Percentiles rank a stretch among this genome's conserved stretches.
Conservation (phyloP, 2,113 vertebrate genomes). For the Camelus bactrianus region DNA sequence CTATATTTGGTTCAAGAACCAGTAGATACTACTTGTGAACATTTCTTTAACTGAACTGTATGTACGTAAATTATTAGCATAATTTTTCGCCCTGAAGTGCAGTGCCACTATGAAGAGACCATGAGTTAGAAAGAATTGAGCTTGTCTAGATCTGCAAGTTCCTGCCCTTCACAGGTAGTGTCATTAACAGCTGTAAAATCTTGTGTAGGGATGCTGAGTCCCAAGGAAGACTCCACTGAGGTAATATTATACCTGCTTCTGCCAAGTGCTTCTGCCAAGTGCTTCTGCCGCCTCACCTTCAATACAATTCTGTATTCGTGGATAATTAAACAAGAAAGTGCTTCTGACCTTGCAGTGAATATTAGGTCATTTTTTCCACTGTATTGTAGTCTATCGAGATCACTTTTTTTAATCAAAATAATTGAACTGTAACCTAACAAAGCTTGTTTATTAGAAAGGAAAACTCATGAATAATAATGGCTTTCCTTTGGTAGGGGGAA, state of each 20-base stretch:
- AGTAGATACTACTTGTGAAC: not conserved
- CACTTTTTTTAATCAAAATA: slow-evolving; percentile 30
- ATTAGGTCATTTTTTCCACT: not conserved
- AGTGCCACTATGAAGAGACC: not conserved
- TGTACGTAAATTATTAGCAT: not conserved
- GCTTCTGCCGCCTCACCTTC: not conserved
- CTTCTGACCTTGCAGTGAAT: not conserved
- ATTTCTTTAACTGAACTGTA: not conserved
- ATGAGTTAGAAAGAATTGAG: not conserved
- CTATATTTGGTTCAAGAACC: not conserved
- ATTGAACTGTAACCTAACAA: not conserved
- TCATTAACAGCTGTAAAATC: not conserved
- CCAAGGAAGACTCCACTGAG: not conserved
- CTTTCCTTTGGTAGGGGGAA: not conserved
- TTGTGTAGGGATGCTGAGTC: not conserved
- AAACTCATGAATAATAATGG: not conserved
- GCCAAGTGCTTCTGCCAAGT: not conserved
- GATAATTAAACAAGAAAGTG: not conserved
- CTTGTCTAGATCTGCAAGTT: slow-evolving; percentile 14
- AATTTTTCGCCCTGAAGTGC: not conserved
- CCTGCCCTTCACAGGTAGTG: not conserved
- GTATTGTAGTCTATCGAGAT: not conserved
- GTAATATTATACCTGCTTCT: not conserved
- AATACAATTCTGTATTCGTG: not conserved
- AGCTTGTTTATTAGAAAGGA: not conserved